phyloP scores from a whole-genome alignment of 2,113 vertebrate genomes.

The Aepyceros melampus region DNA sequence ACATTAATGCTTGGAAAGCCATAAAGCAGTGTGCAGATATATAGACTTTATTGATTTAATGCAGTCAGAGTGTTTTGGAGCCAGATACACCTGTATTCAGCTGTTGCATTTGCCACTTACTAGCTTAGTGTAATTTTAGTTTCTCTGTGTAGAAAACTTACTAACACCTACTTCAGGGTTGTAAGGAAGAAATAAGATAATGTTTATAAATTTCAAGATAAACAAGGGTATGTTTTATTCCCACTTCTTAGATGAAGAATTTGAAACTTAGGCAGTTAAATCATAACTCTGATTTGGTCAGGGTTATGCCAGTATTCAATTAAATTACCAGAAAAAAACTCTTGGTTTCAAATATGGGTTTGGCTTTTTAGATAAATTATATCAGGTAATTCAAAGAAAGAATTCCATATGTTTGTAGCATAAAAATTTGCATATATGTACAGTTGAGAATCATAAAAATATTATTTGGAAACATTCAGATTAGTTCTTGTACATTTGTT shows the following conservation, averaged over 20 bases:
- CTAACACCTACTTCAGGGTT: not conserved
- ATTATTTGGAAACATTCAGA: not conserved
- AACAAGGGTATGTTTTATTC: not conserved
- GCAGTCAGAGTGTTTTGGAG: not conserved
- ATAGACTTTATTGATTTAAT: not conserved
- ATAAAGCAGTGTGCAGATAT: not conserved
- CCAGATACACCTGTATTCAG: not conserved
- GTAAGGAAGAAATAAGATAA: not conserved
- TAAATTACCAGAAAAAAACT: not conserved
- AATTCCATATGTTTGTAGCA: not conserved
- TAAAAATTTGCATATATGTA: not conserved
- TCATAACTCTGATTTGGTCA: not conserved
- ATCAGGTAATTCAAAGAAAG: not conserved
- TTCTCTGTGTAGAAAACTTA: not conserved
- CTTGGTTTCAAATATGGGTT: not conserved
- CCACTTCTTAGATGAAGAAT: not conserved
- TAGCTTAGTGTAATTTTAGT: not conserved
- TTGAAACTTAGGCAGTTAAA: not conserved
- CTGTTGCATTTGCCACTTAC: not conserved
- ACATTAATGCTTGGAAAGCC: not conserved
- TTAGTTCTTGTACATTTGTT: slow-evolving; percentile 1
- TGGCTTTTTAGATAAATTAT: not conserved
- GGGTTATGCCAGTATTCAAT: not conserved
- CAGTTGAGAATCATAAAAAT: not conserved
- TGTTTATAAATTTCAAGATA: not conserved